Conservation (phyloP, 2,113 vertebrate genomes). For the Agelaius phoeniceus region DNA sequence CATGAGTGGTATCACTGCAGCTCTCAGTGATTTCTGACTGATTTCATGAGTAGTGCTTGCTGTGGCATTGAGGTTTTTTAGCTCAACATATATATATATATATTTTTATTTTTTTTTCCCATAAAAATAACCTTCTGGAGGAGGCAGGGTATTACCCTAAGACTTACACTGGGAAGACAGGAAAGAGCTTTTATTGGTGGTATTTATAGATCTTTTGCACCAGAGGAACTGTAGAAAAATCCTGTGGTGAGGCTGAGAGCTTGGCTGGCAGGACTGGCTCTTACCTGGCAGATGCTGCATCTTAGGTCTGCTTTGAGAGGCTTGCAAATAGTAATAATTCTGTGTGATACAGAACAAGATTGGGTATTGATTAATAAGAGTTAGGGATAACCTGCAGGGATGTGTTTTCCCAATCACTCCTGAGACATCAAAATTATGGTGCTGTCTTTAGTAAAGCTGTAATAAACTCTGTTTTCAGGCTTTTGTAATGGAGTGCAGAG, state of each 20-base stretch:
- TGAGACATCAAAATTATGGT: constrained; percentile 33
- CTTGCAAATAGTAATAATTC: not conserved
- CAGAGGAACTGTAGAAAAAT: not conserved
- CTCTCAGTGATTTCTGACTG: not conserved
- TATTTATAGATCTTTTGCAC: not conserved
- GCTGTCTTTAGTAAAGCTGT: constrained; percentile 31
- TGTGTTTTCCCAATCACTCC: constrained; percentile 21
- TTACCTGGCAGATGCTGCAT: not conserved
- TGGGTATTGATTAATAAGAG: constrained; percentile 30
- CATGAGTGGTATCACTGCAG: accelerated
- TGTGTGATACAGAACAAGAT: constrained; percentile 5
- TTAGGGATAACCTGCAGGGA: not conserved
- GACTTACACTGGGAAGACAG: not conserved
- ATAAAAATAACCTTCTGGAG: not conserved
- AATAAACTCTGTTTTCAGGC: constrained; percentile 8
- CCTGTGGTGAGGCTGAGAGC: not conserved
- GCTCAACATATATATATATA: no score
- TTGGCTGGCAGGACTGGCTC: not conserved
- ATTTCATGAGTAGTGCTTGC: not conserved
- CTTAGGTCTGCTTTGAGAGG: not conserved
- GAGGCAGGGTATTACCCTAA: not conserved
- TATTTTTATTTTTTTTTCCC: not conserved
- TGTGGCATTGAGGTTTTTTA: not conserved
- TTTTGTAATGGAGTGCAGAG: not conserved
- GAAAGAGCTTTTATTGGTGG: not conserved